These are phyloP conservation scores for Drosophila varians DNA, from an alignment of 1,140 invertebrate species.

Conservation along the genomic window DNA sequence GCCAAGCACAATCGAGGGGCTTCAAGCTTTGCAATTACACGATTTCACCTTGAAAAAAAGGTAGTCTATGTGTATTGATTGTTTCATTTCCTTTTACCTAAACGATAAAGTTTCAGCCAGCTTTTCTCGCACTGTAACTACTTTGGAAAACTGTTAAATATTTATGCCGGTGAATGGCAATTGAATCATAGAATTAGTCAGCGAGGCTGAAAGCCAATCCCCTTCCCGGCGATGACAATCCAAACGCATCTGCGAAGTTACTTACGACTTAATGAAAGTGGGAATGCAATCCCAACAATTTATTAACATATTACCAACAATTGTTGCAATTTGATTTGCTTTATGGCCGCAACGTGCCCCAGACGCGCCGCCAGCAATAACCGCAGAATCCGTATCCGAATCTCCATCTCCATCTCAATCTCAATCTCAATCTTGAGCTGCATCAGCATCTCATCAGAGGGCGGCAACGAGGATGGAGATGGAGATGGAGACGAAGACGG, in stretches of 20 bases:
- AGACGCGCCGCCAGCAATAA: conserved; percentile 70
- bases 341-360: conserved; percentile 70
- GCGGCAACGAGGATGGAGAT: not conserved
- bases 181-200: conserved; percentile 25
- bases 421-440: not conserved
- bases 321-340: conserved; percentile 82
- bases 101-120: too few relatives aligned
- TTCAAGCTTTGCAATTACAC: conserved; percentile 54
- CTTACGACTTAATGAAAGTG: conserved; percentile 66
- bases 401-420: conserved; percentile 30
- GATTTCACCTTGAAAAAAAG: not conserved
- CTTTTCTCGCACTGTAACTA: conserved; percentile 8
- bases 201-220: not conserved
- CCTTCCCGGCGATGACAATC: conserved; percentile 21
- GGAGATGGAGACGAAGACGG: too few relatives aligned
- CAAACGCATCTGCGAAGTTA: conserved; percentile 18
- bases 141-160: conserved; percentile 48
- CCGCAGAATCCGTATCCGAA: conserved; percentile 44
- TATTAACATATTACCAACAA: conserved; percentile 82
- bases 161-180: conserved; percentile 55
- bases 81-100: too few relatives aligned
- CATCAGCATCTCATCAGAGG: not conserved
- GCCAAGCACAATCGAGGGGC: conserved; percentile 38
- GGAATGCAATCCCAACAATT: conserved; percentile 68
- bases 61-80: too few relatives aligned